These are phyloP conservation scores for Pseudopipra pipra DNA, from an alignment of 2,113 vertebrate species.

Conservation along the genomic window DNA sequence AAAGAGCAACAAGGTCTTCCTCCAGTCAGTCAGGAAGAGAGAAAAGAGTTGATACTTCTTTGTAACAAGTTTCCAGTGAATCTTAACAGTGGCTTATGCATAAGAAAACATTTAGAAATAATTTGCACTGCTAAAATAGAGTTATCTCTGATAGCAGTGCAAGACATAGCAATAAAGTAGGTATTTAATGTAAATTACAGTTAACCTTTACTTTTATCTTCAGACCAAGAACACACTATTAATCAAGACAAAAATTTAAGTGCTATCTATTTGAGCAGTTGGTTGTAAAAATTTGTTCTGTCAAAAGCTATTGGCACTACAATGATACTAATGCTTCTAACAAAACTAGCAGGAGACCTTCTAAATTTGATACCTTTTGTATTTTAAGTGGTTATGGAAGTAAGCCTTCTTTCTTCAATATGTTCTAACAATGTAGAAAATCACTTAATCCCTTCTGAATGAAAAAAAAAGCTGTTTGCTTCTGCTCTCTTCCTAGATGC, in stretches of 20 bases:
- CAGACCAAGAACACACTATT: background rate
- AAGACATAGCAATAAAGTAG: background rate
- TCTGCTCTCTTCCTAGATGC: background rate
- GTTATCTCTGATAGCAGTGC: background rate
- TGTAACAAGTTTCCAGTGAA: background rate
- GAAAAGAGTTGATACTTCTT: background rate
- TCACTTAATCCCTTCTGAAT: background rate
- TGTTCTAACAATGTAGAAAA: slow-evolving; percentile 21
- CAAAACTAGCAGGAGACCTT: background rate
- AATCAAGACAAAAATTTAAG: background rate
- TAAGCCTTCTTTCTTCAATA: background rate
- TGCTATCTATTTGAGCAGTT: background rate
- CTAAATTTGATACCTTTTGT: background rate
- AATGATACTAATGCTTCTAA: background rate
- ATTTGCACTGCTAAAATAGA: slow-evolving; percentile 34
- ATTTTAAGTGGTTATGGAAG: background rate
- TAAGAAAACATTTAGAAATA: slow-evolving; percentile 38
- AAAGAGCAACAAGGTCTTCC: background rate
- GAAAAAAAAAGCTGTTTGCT: background rate
- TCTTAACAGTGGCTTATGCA: background rate
- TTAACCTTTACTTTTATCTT: background rate
- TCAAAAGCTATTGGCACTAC: background rate
- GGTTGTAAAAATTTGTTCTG: background rate
- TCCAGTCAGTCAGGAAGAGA: background rate
- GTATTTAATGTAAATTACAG: background rate